These are phyloP conservation scores for Rhynchopsitta pachyrhyncha DNA, from an alignment of 2,113 vertebrate genomes.

Conservation along the genomic window DNA sequence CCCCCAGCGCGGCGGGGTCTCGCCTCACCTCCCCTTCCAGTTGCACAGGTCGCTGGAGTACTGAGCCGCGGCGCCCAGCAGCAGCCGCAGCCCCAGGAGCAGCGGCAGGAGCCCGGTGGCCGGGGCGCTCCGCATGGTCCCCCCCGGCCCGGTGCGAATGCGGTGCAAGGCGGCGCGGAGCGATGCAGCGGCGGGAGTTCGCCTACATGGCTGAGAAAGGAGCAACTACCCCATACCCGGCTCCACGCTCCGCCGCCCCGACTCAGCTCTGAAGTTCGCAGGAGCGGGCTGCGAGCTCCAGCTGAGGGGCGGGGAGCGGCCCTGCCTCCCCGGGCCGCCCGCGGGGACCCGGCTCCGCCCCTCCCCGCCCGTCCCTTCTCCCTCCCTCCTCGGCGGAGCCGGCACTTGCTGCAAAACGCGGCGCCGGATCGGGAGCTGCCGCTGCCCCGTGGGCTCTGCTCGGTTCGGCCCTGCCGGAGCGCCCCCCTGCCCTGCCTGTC, in stretches of 20 bases:
- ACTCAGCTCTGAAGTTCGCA: slow-evolving; percentile 10
- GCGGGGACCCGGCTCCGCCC: not conserved
- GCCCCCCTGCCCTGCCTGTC: not conserved
- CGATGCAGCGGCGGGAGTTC: not conserved
- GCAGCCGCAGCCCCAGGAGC: slow-evolving; percentile 73
- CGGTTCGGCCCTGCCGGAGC: not conserved
- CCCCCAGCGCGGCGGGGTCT: not conserved
- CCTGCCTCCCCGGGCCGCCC: not conserved
- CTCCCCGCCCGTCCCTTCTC: not conserved
- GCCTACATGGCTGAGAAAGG: not conserved
- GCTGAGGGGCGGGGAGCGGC: slow-evolving; percentile 57
- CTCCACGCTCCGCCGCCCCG: not conserved
- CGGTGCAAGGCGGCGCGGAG: not conserved
- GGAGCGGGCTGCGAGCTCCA: not conserved
- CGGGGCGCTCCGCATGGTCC: slow-evolving; percentile 65
- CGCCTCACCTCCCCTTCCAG: slow-evolving; percentile 93
- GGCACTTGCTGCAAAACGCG: slow-evolving; percentile 5
- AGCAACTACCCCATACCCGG: slow-evolving; percentile 45
- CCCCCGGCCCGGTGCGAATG: not conserved
- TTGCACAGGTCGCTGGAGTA: slow-evolving; percentile 96
- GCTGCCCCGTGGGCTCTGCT: not conserved
- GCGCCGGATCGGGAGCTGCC: not conserved
- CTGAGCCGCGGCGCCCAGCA: slow-evolving; percentile 80
- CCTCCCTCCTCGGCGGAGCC: not conserved
- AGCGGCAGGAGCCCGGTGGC: slow-evolving; percentile 60